Evolutionary conservation across 2,113 vertebrate species (phyloP).

Genomic region (Nothocercus julius): DNA sequence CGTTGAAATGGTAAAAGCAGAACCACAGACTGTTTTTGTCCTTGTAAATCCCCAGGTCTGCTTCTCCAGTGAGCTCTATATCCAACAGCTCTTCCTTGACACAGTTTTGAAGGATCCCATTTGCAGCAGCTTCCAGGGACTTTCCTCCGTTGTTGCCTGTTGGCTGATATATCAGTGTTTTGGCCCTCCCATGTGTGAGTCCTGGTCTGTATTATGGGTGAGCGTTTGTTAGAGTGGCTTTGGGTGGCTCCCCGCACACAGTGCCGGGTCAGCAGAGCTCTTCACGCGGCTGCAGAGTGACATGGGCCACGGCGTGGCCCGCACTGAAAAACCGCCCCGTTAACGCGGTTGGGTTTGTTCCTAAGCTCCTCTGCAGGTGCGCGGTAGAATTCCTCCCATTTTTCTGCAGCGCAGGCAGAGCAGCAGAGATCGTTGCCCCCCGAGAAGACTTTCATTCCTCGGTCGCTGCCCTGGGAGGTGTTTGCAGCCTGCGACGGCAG

Average conservation of each 20-base stretch:
- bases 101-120: not conserved
- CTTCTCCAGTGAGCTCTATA: not conserved
- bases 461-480: not conserved
- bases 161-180: not conserved
- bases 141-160: not conserved
- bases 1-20: not conserved
- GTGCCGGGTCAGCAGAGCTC: rapidly evolving
- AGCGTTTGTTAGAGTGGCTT: not conserved
- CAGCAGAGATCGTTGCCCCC: not conserved
- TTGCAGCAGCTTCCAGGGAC: not conserved
- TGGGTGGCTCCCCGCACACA: rapidly evolving
- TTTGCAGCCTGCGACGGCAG: rapidly evolving
- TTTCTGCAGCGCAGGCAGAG: not conserved
- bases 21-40: not conserved
- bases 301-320: too few species aligned
- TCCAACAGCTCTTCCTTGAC: not conserved
- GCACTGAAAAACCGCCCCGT: not conserved
- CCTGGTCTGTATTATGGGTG: not conserved
- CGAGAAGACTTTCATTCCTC: not conserved
- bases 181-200: not conserved
- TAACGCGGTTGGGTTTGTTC: not conserved
- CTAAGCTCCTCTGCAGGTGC: not conserved
- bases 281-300: not conserved
- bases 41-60: not conserved
- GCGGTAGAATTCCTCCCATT: not conserved